phyloP scores from a whole-genome alignment of 2,113 vertebrate genomes.

The Phyllostomus hastatus region DNA sequence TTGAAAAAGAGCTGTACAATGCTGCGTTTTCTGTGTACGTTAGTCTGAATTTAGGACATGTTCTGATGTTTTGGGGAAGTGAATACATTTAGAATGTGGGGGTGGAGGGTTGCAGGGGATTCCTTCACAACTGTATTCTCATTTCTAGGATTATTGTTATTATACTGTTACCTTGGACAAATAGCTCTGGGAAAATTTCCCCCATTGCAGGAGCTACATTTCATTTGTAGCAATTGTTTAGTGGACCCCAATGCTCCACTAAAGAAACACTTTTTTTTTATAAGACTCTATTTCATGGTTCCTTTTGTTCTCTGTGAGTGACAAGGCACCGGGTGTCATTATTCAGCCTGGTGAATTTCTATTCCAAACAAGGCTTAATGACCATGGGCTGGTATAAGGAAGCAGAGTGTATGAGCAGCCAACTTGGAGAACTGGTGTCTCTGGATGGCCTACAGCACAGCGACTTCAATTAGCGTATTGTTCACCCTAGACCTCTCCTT shows the following conservation, averaged over 20 bases:
- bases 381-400: neutral
- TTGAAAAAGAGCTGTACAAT: neutral
- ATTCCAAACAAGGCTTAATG: neutral
- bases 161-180: neutral
- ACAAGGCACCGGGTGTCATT: neutral
- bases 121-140: neutral
- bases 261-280: neutral
- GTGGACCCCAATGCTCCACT: neutral
- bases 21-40: neutral
- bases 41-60: neutral
- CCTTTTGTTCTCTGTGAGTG: neutral
- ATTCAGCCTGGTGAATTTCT: neutral
- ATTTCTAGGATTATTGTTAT: neutral
- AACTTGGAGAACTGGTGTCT: neutral
- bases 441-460: neutral
- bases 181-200: neutral
- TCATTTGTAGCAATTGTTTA: neutral
- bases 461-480: neutral
- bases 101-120: neutral
- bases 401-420: neutral
- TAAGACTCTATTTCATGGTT: neutral
- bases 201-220: neutral
- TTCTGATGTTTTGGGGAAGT: neutral
- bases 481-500: neutral
- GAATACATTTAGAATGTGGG: neutral